Conservation (phyloP, 2,113 vertebrate species). For the Pelodiscus sinensis region DNA sequence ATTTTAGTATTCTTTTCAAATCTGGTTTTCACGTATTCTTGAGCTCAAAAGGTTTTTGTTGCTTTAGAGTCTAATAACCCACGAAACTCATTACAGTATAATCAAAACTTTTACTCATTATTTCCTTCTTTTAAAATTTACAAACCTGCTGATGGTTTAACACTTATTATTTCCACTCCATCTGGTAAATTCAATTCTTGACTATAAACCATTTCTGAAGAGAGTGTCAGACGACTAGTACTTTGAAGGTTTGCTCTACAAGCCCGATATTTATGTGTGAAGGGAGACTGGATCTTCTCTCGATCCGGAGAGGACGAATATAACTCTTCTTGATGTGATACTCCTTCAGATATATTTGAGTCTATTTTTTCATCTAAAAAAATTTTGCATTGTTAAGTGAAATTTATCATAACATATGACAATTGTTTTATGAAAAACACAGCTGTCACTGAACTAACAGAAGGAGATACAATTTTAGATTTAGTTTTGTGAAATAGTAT, state of each 20-base stretch:
- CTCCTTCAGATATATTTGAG: conserved; percentile 59
- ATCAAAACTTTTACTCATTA: background rate
- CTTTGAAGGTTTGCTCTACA: conserved; percentile 93
- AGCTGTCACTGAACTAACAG: background rate
- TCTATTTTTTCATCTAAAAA: conserved; percentile 81
- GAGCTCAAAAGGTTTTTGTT: background rate
- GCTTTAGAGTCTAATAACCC: background rate
- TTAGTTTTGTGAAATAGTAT: background rate
- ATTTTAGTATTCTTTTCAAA: background rate
- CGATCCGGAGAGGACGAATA: conserved; percentile 82
- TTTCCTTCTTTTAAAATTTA: conserved; percentile 22
- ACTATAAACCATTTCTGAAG: conserved; percentile 89
- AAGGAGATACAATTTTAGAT: background rate
- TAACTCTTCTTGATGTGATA: conserved; percentile 70
- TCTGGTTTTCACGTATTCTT: background rate
- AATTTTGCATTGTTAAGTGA: background rate
- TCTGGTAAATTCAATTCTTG: conserved; percentile 89
- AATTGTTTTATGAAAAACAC: background rate
- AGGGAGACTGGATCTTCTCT: conserved; percentile 80
- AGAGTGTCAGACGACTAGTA: conserved; percentile 89
- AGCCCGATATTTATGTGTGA: conserved; percentile 82
- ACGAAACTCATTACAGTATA: background rate
- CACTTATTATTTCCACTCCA: conserved; percentile 90
- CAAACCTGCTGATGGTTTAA: conserved; percentile 96
- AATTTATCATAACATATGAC: background rate